A percentile compares a stretch with the other conserved stretches of the same genome.
Conservation (phyloP, 1,140 invertebrate species). For the Sycobia sp. region DNA sequence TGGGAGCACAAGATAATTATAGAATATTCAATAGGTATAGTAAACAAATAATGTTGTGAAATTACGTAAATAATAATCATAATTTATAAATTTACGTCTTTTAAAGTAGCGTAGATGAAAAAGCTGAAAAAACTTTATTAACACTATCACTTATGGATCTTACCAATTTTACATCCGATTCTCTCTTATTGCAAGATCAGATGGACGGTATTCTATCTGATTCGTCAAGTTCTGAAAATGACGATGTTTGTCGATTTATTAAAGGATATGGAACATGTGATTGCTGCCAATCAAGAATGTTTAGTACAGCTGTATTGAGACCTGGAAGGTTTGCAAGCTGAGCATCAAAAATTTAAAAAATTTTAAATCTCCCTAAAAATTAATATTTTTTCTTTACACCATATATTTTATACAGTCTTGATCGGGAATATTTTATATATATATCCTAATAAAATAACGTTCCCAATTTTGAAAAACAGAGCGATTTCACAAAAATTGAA, state of each 20-base stretch:
- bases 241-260: slow-evolving; percentile 6
- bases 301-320: slow-evolving; percentile 11
- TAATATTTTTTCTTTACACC: not conserved
- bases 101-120: not conserved
- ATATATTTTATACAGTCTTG: not conserved
- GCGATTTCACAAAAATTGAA: too few relatives aligned
- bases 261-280: slow-evolving; percentile 22
- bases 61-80: too few relatives aligned
- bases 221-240: not conserved
- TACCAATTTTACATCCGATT: not conserved
- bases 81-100: too few relatives aligned
- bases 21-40: not conserved
- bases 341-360: not conserved
- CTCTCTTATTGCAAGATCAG: not conserved
- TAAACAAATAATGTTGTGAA: too few relatives aligned
- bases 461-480: too few relatives aligned
- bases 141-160: not conserved
- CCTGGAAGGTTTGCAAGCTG: slow-evolving; percentile 6
- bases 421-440: too few relatives aligned
- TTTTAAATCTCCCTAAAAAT: too few relatives aligned
- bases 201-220: not conserved
- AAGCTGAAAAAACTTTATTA: not conserved
- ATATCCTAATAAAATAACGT: too few relatives aligned
- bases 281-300: not conserved
- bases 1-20: not conserved